Conservation (phyloP, 2,888 invertebrate genomes). For the Agrotis puta region DNA sequence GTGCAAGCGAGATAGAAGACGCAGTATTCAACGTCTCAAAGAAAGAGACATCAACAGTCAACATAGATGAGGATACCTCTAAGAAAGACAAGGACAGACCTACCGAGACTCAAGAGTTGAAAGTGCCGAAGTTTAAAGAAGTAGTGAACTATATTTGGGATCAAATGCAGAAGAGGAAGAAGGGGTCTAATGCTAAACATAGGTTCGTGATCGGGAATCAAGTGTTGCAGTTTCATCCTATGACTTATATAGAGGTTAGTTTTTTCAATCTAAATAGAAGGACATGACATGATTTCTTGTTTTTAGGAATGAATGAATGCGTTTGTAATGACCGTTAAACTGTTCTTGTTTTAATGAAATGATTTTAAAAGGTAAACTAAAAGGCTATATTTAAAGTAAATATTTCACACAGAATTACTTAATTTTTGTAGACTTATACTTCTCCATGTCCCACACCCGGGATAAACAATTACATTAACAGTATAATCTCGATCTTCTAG, state of each 20-base stretch:
- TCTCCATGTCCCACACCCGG: no score
- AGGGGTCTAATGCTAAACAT: conserved; percentile 90
- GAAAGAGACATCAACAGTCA: conserved; percentile 81
- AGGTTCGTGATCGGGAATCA: conserved; percentile 92
- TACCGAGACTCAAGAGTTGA: conserved; percentile 78
- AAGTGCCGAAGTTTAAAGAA: conserved; percentile 93
- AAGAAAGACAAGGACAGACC: conserved; percentile 83
- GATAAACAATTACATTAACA: no score
- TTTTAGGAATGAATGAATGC: no score
- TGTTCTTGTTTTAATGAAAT: no score
- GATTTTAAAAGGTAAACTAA: no score
- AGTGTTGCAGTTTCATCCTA: conserved; percentile 93
- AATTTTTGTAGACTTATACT: no score
- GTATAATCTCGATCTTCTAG: no score
- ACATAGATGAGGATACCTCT: conserved; percentile 80
- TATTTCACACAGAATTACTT: no score
- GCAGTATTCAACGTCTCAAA: conserved; percentile 86
- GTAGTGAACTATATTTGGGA: conserved; percentile 94
- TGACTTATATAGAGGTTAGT: conserved; percentile 94
- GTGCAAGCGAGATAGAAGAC: conserved; percentile 87
- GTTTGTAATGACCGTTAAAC: no score
- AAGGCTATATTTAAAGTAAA: no score
- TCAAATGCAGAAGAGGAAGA: conserved; percentile 92
- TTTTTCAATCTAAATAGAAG: no score
- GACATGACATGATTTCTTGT: no score